Base-by-base conservation (phyloP, 2,888 invertebrate genomes). In the Nipponacmea schrenckii region DNA sequence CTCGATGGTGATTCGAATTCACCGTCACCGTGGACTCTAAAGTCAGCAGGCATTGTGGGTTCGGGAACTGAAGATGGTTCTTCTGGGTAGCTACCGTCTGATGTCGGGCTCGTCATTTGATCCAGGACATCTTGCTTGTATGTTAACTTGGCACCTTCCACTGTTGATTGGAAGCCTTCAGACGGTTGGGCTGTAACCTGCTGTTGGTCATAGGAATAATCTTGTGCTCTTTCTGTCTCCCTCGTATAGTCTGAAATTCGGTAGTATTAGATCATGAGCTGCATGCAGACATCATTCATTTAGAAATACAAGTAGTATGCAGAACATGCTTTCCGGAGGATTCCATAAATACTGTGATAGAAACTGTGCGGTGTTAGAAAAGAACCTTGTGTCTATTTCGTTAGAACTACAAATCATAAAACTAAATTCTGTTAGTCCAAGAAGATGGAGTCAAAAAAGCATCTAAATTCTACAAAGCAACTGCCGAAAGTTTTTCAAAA, bases 1-100 rank as follows among this genome's bases (percentile, higher is more conserved):
- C 56, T 56, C 20, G 56, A 24, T 24, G 56, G 56, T 24, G 56
- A 56, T 56, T 56, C 56, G 24, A 56, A 56, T 56, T 56, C 56
- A 39, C 39, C 39, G 7, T 31, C n/a, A 4, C 48, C 56, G 14
- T 56, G 56, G 20, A 56, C 56, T 56, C 14, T 56, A 56, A 79
- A 77, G 62, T 73, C 77, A 62, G 64, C 73, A 39, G 80, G 80
- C 71, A 80, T 67, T 12, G 70, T 65, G 5, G 80, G 80, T 68
- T 80, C 80, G 20, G 80, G 80, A 14, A 80, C 80, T 14, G 80
- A 71, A 2, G 77, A 77, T 20, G 80, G 80, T 56, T 75, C 76
- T 44, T 80, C 80, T 24, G 75, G 74, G 68, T 73, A 79, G 12
- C 73, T 74, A 44, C 72, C 77, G 65, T 79, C 79, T 12, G 76